Percentiles rank a stretch among this genome's conserved stretches.
These are phyloP conservation scores for Seira sanloemensis DNA, from an alignment of 2,888 invertebrate genomes.

Conservation along the genomic window DNA sequence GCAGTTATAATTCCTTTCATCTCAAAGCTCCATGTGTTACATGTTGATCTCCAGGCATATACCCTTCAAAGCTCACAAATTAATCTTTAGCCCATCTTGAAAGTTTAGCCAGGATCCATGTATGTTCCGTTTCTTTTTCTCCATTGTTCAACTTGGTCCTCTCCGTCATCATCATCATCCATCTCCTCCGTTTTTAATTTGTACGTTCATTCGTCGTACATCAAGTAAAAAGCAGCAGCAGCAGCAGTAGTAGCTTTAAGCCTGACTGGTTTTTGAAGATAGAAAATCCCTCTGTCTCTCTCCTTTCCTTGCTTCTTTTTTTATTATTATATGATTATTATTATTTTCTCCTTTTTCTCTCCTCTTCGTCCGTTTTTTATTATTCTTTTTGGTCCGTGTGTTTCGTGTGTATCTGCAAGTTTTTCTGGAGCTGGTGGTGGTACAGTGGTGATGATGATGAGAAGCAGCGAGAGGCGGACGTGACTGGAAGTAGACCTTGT, in stretches of 20 bases:
- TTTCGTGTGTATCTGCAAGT: background rate
- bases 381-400: slow-evolving; percentile 10
- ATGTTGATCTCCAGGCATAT: too few relatives aligned
- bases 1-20: too few relatives aligned
- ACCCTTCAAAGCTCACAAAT: too few relatives aligned
- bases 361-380: slow-evolving; percentile 14
- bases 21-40: too few relatives aligned
- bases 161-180: too few relatives aligned
- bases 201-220: too few relatives aligned
- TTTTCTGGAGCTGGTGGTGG: background rate
- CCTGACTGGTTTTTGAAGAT: slow-evolving; percentile 24
- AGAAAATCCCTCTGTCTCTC: slow-evolving; percentile 8
- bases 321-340: background rate
- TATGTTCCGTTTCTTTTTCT: too few relatives aligned
- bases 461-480: slow-evolving; percentile 35
- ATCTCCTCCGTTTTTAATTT: too few relatives aligned
- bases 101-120: too few relatives aligned
- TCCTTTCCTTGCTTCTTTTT: background rate
- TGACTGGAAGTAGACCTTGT: slow-evolving; percentile 47
- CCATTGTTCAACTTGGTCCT: too few relatives aligned
- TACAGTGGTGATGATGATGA: background rate
- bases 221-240: background rate
- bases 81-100: too few relatives aligned
- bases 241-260: too few relatives aligned
- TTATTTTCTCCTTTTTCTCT: slow-evolving; percentile 2